Evolutionary conservation across 2,888 invertebrate genomes (phyloP).

Genomic region (Agriotes lineatus): DNA sequence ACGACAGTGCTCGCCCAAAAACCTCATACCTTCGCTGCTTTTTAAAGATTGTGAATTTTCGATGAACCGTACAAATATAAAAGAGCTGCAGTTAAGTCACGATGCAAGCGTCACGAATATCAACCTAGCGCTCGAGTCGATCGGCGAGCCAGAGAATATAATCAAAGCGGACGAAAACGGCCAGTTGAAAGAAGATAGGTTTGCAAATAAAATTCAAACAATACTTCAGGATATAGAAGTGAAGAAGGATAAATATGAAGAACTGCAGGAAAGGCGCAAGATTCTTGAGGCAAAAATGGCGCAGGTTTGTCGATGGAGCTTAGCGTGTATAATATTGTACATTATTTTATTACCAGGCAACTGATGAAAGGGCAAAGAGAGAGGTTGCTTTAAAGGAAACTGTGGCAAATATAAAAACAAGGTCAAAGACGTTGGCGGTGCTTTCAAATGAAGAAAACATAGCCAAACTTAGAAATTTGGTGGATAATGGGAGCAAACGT

Average conservation of each 20-base stretch:
- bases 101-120: conserved; percentile 1
- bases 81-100: conserved; percentile 40
- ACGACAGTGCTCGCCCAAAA: conserved; percentile 58
- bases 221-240: conserved; percentile 11
- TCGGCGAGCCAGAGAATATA: neutral
- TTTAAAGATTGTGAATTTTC: conserved; percentile 54
- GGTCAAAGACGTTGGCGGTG: conserved; percentile 73
- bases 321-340: no score
- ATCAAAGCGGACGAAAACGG: neutral
- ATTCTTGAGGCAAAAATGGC: conserved; percentile 38
- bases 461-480: conserved; percentile 69
- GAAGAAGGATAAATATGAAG: conserved; percentile 38
- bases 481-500: conserved; percentile 74
- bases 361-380: conserved; percentile 57
- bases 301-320: conserved; percentile 30
- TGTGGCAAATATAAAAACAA: conserved; percentile 67
- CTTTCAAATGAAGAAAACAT: conserved; percentile 75
- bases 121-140: neutral
- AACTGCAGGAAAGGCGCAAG: conserved; percentile 41
- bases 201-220: conserved; percentile 12
- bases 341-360: conserved; percentile 36
- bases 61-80: conserved; percentile 35
- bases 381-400: conserved; percentile 65
- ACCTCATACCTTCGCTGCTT: conserved; percentile 61
- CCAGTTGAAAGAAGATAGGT: neutral